Conservation (phyloP, 2,113 vertebrate species). For the Lophura nycthemera region DNA sequence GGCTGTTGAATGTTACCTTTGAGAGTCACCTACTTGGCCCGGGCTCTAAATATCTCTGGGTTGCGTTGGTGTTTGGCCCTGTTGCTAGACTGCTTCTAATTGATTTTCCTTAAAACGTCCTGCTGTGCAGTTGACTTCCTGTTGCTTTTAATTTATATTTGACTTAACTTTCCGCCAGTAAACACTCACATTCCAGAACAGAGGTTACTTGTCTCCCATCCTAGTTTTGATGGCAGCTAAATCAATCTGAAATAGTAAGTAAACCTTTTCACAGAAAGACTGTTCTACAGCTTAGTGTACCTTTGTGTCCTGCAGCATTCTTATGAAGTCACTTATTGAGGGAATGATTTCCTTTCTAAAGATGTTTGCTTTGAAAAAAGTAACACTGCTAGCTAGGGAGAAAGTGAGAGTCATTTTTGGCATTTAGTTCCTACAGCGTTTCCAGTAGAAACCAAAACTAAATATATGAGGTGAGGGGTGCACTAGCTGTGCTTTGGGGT, state of each 20-base stretch:
- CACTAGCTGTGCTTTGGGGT: background rate
- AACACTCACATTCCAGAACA: background rate
- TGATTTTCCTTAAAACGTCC: slow-evolving; percentile 6
- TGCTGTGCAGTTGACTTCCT: slow-evolving; percentile 14
- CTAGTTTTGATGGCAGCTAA: background rate
- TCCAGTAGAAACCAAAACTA: slow-evolving; percentile 43
- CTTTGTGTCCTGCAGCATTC: background rate
- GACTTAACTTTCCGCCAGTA: slow-evolving; percentile 11
- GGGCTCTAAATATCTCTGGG: background rate
- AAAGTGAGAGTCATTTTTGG: background rate
- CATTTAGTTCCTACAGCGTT: background rate
- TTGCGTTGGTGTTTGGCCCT: background rate
- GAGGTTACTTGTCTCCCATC: background rate
- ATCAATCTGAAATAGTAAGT: background rate
- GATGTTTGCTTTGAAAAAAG: background rate
- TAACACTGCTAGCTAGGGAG: background rate
- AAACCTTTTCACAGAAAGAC: background rate
- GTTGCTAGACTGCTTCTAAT: background rate
- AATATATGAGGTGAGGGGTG: background rate
- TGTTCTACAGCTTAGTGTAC: background rate
- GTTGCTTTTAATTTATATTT: slow-evolving; percentile 3
- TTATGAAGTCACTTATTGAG: background rate
- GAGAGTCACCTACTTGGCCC: background rate
- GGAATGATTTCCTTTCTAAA: background rate
- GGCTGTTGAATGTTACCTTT: background rate